phyloP scores from a whole-genome alignment of 2,888 invertebrate genomes.

The Morpho deidamia region DNA sequence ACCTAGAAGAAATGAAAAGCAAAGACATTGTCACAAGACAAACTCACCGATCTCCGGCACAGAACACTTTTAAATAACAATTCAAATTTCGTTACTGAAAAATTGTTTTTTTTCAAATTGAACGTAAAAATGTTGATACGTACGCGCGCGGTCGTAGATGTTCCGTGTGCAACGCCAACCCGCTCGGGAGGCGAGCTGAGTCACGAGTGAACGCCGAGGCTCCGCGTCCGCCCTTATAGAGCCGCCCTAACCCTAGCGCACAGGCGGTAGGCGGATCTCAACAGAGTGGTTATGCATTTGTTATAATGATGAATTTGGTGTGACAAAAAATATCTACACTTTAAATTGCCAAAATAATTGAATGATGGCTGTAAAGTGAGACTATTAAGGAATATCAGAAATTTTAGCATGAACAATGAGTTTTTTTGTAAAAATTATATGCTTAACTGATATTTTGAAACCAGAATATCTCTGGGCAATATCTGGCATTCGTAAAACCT shows the following conservation, averaged over 20 bases:
- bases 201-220: constrained; percentile 54
- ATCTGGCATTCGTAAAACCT: too few relatives aligned
- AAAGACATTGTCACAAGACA: constrained; percentile 2
- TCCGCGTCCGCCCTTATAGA: constrained; percentile 59
- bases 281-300: constrained; percentile 27
- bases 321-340: too few relatives aligned
- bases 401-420: too few relatives aligned
- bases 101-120: not conserved
- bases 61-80: constrained; percentile 2
- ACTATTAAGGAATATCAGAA: too few relatives aligned
- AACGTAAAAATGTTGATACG: constrained; percentile 37
- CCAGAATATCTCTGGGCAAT: too few relatives aligned
- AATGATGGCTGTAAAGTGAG: not conserved
- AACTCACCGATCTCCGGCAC: constrained; percentile 15
- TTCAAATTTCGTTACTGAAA: not conserved
- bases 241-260: constrained; percentile 42
- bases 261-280: constrained; percentile 53
- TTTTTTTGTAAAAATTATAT: too few relatives aligned
- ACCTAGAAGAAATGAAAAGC: not conserved
- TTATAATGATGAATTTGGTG: too few relatives aligned
- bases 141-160: constrained; percentile 64
- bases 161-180: constrained; percentile 45
- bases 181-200: constrained; percentile 56
- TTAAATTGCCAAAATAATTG: too few relatives aligned
- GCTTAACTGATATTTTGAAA: too few relatives aligned